Evolutionary conservation across 2,888 invertebrate genomes (phyloP).

Genomic region (Aphidoletes aphidimyza): DNA sequence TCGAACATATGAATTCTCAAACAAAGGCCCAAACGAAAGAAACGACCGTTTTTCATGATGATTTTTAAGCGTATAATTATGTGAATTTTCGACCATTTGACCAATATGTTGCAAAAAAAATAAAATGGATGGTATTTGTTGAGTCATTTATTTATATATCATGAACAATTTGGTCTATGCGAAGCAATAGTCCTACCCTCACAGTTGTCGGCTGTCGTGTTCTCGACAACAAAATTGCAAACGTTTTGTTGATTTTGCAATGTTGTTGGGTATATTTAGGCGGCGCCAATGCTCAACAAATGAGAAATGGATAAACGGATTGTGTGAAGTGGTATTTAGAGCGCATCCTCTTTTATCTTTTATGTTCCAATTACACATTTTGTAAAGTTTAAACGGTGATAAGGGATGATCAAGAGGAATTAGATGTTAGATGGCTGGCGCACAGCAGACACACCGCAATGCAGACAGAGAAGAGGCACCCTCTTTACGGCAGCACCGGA

Average conservation of each 20-base stretch:
- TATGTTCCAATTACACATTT: constrained; percentile 29
- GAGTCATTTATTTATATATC: constrained; percentile 5
- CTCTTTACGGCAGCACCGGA: not conserved
- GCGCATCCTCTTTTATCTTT: constrained; percentile 43
- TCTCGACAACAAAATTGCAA: constrained; percentile 7
- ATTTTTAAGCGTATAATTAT: constrained; percentile 49
- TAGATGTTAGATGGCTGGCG: not conserved
- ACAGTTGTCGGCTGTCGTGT: not conserved
- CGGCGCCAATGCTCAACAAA: constrained; percentile 13
- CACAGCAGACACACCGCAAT: not conserved
- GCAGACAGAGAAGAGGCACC: not conserved
- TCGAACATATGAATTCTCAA: not conserved
- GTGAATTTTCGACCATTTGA: not conserved
- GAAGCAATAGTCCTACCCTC: not conserved
- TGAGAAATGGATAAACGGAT: constrained; percentile 20
- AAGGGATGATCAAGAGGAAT: constrained; percentile 6
- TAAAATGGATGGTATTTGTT: constrained; percentile 10
- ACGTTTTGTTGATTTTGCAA: not conserved
- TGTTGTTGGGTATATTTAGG: not conserved
- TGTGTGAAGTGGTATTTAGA: constrained; percentile 46
- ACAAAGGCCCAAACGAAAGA: not conserved
- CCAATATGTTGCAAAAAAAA: not conserved
- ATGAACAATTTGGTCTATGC: not conserved
- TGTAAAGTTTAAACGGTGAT: constrained; percentile 21
- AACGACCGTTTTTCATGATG: not conserved